Base-by-base conservation (phyloP, 2,797 vertebrate genomes). In the Schizopygopsis malacanthus region DNA sequence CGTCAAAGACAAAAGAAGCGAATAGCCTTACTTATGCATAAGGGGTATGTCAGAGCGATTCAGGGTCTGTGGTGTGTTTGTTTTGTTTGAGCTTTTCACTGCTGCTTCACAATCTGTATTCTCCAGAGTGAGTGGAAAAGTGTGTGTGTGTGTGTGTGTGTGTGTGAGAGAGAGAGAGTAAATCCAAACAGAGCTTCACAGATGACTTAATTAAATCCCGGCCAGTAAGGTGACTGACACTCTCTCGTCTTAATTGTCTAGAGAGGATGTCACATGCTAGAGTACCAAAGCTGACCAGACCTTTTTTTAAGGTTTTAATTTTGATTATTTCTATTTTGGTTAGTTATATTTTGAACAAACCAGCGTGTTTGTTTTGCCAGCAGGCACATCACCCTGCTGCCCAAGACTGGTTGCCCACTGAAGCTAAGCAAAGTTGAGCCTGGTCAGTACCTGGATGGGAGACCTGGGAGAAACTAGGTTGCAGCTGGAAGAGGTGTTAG, bases 81-180 rank as follows among this genome's bases (percentile, higher is more conserved):
- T 54, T 80, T 79, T 54, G 20, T 67, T 87, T 89, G 89, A 82
- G 86, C 88, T 90, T 77, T 85, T 81, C 63, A 81, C 37, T 8
- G 67, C 71, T 25, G 72, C 54, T 77, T 82, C 52, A 61, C 80
- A 65, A 76, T 73, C 63, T 28, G 52, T 79, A 86, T 82, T 84
- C 84, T 88, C 54, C 37, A n/a, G 82, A 80, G 83, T 65, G 50
- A 76, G 72, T 52, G 84, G 43, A 47, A 59, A 78, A 78, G 12
- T 78, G 37, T 59, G 52, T 6, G 73, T 77, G 37, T 78, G 52
- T 59, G 52, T 6, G 73, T 76, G 63, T 61, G 71, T 43, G 16
- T 69, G 50, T 25, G 52, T 28, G 56, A 56, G 33, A 33, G 50
- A 18, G 59, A 63, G n/a, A 63, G 59, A 33, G 33, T 78, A 79